phyloP scores from a whole-genome alignment of 1,140 invertebrate species.

The Pararge aegeria region DNA sequence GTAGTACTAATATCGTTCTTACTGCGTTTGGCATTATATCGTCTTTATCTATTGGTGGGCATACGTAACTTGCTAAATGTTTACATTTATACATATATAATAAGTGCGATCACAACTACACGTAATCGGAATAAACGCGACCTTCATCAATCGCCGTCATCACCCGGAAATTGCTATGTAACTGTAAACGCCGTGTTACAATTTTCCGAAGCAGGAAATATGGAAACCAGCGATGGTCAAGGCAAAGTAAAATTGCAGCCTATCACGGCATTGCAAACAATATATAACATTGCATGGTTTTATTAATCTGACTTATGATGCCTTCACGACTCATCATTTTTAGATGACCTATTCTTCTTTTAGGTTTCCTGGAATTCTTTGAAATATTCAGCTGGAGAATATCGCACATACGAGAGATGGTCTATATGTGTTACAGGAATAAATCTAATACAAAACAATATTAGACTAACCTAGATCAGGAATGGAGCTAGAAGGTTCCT shows the following conservation, averaged over 20 bases:
- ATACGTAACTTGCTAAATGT: constrained; percentile 32
- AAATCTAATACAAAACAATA: too few relatives aligned
- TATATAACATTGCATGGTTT: not conserved
- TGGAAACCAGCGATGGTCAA: constrained; percentile 50
- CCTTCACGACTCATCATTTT: too few relatives aligned
- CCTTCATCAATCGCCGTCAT: constrained; percentile 63
- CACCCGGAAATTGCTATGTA: constrained; percentile 64
- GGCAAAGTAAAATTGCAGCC: constrained; percentile 52
- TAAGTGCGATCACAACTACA: constrained; percentile 20
- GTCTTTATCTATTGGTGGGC: constrained; percentile 24
- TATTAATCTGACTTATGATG: too few relatives aligned
- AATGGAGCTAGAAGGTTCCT: constrained; percentile 91
- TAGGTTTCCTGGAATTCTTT: too few relatives aligned
- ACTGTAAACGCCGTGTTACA: constrained; percentile 66
- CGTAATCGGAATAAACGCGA: constrained; percentile 50
- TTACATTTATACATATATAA: constrained; percentile 32
- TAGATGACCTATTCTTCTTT: too few relatives aligned
- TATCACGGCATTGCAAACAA: not conserved
- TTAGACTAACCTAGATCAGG: constrained; percentile 88
- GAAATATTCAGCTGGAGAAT: too few relatives aligned
- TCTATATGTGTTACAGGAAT: too few relatives aligned
- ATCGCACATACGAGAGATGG: too few relatives aligned
- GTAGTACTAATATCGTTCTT: not conserved
- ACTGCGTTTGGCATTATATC: constrained; percentile 18
- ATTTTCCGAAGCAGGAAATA: constrained; percentile 74